These are phyloP conservation scores for Alethe diademata DNA, from an alignment of 2,113 vertebrate genomes.

Conservation along the genomic window DNA sequence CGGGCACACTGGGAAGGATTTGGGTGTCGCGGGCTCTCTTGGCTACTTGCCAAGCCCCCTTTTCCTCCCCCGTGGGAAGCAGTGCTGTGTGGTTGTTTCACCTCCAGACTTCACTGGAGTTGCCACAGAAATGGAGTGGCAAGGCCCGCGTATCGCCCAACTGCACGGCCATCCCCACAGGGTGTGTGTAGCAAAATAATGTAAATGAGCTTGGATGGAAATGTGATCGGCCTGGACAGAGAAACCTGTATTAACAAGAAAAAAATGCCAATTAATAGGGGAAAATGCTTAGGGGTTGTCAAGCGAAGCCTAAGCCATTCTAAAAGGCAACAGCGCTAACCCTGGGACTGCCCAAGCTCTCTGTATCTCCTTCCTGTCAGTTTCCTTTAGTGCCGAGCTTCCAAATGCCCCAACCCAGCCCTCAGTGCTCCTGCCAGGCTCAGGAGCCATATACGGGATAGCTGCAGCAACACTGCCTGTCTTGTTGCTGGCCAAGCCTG, in stretches of 20 bases:
- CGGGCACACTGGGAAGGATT: background rate
- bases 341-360: background rate
- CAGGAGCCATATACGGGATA: accelerated
- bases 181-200: background rate
- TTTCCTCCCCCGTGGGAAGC: background rate
- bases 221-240: background rate
- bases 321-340: background rate
- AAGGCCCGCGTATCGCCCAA: background rate
- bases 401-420: background rate
- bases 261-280: background rate
- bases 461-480: background rate
- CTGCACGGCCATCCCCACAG: accelerated
- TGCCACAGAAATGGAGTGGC: background rate
- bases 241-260: background rate
- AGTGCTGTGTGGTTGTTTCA: background rate
- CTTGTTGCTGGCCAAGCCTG: background rate
- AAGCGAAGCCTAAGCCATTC: background rate
- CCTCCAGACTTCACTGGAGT: background rate
- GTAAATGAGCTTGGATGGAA: background rate
- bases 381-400: background rate
- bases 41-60: background rate
- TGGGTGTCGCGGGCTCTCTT: background rate
- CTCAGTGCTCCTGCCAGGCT: background rate
- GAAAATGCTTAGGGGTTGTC: accelerated
- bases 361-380: accelerated